Percentiles rank a stretch among this genome's conserved stretches.
phyloP scores from a whole-genome alignment of 1,140 invertebrate species.

The Rhyzopertha dominica region DNA sequence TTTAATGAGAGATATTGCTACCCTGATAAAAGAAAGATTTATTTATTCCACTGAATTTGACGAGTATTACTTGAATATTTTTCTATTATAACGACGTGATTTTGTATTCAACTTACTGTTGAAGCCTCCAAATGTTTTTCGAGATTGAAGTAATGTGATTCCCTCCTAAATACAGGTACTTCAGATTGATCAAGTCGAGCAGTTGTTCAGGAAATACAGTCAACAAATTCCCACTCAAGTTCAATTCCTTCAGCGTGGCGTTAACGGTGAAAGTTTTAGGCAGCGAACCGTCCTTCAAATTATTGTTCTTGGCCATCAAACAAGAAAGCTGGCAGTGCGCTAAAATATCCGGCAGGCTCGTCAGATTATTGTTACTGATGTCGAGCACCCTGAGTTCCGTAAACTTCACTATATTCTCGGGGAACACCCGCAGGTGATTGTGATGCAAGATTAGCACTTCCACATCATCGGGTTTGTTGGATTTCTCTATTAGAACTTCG shows the following conservation, averaged over 20 bases:
- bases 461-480: constrained; percentile 56
- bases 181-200: constrained; percentile 68
- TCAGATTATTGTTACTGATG: constrained; percentile 82
- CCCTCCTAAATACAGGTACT: constrained; percentile 83
- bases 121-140: constrained; percentile 73
- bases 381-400: constrained; percentile 70
- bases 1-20: too few relatives aligned
- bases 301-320: constrained; percentile 84
- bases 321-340: constrained; percentile 66
- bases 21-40: too few relatives aligned
- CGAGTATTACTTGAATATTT: too few relatives aligned
- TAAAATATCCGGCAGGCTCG: constrained; percentile 68
- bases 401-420: constrained; percentile 47
- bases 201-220: constrained; percentile 81
- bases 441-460: constrained; percentile 69
- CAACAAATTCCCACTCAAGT: constrained; percentile 87
- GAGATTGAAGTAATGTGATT: constrained; percentile 80
- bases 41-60: too few relatives aligned
- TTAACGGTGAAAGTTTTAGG: constrained; percentile 72
- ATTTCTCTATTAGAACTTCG: constrained; percentile 48
- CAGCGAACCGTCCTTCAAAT: constrained; percentile 70
- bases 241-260: constrained; percentile 68
- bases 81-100: too few relatives aligned
- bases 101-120: constrained; percentile 57
- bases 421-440: constrained; percentile 55